Evolutionary conservation across 2,797 vertebrate genomes (phyloP), one percentile per base, ranked within the genome.

Genomic region (Mustela erminea): DNA sequence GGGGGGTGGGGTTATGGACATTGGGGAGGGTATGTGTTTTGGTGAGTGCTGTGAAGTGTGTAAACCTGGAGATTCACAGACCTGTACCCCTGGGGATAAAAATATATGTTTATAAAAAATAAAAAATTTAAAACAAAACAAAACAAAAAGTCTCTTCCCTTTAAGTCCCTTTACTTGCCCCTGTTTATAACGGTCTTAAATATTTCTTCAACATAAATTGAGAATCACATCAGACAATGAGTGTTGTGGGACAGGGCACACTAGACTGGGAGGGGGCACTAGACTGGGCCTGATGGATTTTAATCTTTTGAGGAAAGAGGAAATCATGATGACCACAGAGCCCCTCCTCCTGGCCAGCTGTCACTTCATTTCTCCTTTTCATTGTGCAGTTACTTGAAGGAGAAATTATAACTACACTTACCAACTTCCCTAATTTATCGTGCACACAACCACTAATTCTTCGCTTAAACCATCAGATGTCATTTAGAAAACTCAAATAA

Each of bases 401-500:
- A 90, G 94, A 92, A 82, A 87, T 88, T 27, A 58, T 56, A 84
- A 8, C 25, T 25, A 32, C 32, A 23, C 21, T 92, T 78, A 88
- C 46, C 84, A 91, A 62, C 78, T 92, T 92, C 93, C 87, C 62
- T 49, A 20, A 86, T 95, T 92, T 86, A 11, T n/a, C 17, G 8
- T 20, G 4, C 32, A 54, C 14, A 8, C 27, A 85, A 41, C 78
- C 27, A 5, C 41, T 60, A 41, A 68, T 41, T 46, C 78, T 80
- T 52, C 74, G 62, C 54, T 96, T 80, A 62, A 62, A 70, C 54
- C 80, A 49, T 77, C 80, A 64, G 70, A 35, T 25, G 43, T 2
- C 32, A 89, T 84, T 94, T 84, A 72, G 92, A 72, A 91, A 93
- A 93, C n/a, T 25, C 41, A 94, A 87, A 72, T 62, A 43, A 56